A percentile compares a stretch with the other conserved stretches of the same genome.
Conservation (phyloP, 2,797 vertebrate genomes). For the Acanthis flammea region DNA sequence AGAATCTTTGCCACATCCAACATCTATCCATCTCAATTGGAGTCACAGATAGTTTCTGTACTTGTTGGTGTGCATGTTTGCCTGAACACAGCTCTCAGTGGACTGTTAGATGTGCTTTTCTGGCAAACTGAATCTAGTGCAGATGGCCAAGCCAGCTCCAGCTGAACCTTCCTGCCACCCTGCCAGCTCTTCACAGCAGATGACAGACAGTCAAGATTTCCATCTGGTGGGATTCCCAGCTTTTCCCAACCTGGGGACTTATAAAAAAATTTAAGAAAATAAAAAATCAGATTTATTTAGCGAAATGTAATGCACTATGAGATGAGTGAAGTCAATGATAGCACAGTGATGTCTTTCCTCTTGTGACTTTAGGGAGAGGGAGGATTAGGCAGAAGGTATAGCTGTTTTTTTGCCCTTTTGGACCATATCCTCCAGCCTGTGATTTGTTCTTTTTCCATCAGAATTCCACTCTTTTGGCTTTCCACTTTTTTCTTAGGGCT, state of each 20-base stretch:
- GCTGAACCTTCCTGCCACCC: slow-evolving; percentile 8
- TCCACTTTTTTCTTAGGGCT: background rate
- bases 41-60: background rate
- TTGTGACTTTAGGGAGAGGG: background rate
- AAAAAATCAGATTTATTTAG: background rate
- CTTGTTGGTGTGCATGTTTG: background rate
- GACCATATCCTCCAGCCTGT: background rate
- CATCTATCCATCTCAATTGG: background rate
- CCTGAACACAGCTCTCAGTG: background rate
- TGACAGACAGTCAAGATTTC: slow-evolving; percentile 43
- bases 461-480: background rate
- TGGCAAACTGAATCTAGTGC: background rate
- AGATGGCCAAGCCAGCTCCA: slow-evolving; percentile 44
- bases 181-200: slow-evolving; percentile 36
- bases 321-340: background rate
- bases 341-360: background rate
- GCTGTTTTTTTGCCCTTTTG: background rate
- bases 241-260: background rate
- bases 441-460: background rate
- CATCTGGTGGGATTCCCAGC: slow-evolving; percentile 47
- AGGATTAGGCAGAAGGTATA: background rate
- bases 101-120: background rate
- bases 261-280: background rate
- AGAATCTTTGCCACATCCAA: background rate
- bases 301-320: background rate